These are phyloP conservation scores for Ceratotherium simum DNA, from an alignment of 2,113 vertebrate genomes.

Conservation along the genomic window DNA sequence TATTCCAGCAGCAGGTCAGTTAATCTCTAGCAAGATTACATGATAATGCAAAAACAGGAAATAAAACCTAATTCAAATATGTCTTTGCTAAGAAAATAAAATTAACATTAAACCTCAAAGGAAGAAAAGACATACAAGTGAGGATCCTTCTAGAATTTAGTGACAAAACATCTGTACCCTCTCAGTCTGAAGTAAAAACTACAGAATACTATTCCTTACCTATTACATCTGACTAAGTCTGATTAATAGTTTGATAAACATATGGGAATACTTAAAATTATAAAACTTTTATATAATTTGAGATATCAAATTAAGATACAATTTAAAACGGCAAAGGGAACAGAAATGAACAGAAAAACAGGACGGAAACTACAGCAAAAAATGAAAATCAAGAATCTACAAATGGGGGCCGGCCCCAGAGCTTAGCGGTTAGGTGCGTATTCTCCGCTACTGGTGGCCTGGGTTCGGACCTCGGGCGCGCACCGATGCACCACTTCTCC, in stretches of 20 bases:
- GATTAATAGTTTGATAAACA: conserved; percentile 35
- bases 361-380: not conserved
- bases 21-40: conserved; percentile 2
- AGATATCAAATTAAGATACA: conserved; percentile 7
- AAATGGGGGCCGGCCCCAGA: not conserved
- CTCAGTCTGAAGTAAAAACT: not conserved
- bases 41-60: not conserved
- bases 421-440: too few relatives aligned
- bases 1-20: not conserved
- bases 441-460: too few relatives aligned
- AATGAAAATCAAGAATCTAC: not conserved
- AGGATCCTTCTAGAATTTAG: not conserved
- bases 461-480: too few relatives aligned
- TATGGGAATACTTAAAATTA: not conserved
- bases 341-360: conserved; percentile 20
- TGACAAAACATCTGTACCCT: not conserved
- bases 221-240: not conserved
- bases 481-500: too few relatives aligned
- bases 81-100: conserved; percentile 33
- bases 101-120: conserved; percentile 7
- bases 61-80: conserved; percentile 27
- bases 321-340: conserved; percentile 29
- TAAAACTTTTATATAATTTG: conserved; percentile 27
- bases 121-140: not conserved
- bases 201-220: not conserved